Evolutionary conservation across 2,888 invertebrate genomes (phyloP).

Genomic region (Volucella zonaria): DNA sequence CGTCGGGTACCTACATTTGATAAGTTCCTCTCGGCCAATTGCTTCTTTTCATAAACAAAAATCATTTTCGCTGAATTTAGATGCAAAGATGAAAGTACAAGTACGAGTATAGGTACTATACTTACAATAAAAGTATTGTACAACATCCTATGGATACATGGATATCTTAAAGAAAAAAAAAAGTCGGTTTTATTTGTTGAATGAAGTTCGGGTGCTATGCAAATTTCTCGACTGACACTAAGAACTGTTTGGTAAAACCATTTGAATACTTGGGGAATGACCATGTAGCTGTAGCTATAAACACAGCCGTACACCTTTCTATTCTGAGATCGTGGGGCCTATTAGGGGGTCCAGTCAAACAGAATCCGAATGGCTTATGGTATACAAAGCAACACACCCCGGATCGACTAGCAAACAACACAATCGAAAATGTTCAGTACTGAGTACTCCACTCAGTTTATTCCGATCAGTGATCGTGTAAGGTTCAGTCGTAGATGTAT

Average conservation of each 20-base stretch:
- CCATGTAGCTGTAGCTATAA: neutral
- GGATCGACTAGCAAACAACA: constrained; percentile 16
- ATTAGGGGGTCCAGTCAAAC: constrained; percentile 41
- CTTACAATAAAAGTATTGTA: constrained; percentile 3
- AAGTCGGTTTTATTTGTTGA: constrained; percentile 4
- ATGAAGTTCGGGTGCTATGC: constrained; percentile 58
- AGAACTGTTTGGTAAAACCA: constrained; percentile 50
- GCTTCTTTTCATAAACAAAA: too few species aligned
- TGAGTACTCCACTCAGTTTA: constrained; percentile 60
- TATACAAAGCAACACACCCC: constrained; percentile 39
- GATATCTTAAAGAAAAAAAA: neutral
- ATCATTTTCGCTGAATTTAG: constrained; percentile 12
- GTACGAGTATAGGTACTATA: neutral
- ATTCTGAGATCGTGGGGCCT: constrained; percentile 32
- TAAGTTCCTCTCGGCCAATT: too few species aligned
- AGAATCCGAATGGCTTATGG: constrained; percentile 4
- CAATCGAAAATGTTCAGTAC: constrained; percentile 46
- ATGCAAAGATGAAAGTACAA: constrained; percentile 7
- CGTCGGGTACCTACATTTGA: too few species aligned
- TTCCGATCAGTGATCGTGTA: constrained; percentile 66
- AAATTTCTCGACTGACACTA: constrained; percentile 61
- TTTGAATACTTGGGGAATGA: constrained; percentile 10
- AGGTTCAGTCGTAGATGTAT: constrained; percentile 39
- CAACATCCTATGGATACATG: constrained; percentile 22
- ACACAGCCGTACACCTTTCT: constrained; percentile 39